phyloP scores from a whole-genome alignment of 1,140 invertebrate genomes.

The Homalodisca vitripennis region DNA sequence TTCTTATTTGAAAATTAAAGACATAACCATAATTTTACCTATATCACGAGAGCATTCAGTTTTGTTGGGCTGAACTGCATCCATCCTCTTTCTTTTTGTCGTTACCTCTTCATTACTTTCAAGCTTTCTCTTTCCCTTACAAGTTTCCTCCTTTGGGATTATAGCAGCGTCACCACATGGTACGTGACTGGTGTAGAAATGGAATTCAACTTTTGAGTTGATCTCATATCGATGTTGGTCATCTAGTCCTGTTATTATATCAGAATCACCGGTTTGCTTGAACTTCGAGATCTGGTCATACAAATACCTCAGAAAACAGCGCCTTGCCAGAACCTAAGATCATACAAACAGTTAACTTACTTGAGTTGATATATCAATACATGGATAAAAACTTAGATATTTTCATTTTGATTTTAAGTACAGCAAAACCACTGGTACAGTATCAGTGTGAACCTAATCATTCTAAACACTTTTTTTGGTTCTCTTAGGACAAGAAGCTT shows the following conservation, averaged over 20 bases:
- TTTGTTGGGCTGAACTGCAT: too few species aligned
- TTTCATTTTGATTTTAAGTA: too few species aligned
- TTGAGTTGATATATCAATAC: too few species aligned
- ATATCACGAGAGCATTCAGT: too few species aligned
- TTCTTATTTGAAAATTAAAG: too few species aligned
- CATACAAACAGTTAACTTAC: too few species aligned
- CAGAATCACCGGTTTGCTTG: slow-evolving; percentile 47
- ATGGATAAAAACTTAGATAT: too few species aligned
- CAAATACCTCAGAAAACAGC: slow-evolving; percentile 78
- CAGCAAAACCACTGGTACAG: too few species aligned
- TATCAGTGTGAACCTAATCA: too few species aligned
- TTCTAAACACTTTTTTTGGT: too few species aligned
- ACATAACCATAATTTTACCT: too few species aligned
- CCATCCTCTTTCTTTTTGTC: slow-evolving; percentile 22
- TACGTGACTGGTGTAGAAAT: slow-evolving; percentile 83
- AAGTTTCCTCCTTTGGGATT: slow-evolving; percentile 49
- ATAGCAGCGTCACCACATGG: slow-evolving; percentile 97
- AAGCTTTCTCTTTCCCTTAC: slow-evolving; percentile 40
- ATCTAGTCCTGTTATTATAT: slow-evolving; percentile 48
- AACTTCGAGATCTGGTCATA: slow-evolving; percentile 60
- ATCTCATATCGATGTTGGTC: slow-evolving; percentile 47
- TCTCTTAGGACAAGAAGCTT: too few species aligned
- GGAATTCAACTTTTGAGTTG: slow-evolving; percentile 66
- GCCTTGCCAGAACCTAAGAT: slow-evolving; percentile 67
- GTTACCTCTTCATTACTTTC: slow-evolving; percentile 11